These are phyloP conservation scores for Zaprionus tsacasi DNA, from an alignment of 1,140 invertebrate species.

Conservation along the genomic window DNA sequence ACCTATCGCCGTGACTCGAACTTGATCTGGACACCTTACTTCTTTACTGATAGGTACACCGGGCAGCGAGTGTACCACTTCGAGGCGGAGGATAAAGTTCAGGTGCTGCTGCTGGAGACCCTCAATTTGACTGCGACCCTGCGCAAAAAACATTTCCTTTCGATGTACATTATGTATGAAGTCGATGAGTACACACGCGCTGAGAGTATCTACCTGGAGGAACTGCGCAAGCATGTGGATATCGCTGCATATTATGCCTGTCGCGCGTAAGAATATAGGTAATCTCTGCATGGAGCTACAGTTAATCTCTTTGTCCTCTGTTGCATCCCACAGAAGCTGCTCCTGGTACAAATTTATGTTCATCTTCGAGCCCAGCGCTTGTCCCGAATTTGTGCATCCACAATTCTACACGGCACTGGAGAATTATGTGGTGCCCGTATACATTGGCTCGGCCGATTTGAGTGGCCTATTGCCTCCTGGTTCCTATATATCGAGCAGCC, in stretches of 20 bases:
- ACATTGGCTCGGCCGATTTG: conserved; percentile 50
- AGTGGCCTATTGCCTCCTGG: conserved; percentile 35
- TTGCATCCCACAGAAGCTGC: conserved; percentile 32
- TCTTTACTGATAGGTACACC: conserved; percentile 16
- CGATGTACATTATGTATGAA: conserved; percentile 47
- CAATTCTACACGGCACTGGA: conserved; percentile 47
- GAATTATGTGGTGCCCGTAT: conserved; percentile 51
- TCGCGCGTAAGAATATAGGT: conserved; percentile 23
- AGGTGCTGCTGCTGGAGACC: not conserved
- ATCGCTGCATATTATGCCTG: conserved; percentile 37
- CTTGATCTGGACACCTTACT: conserved; percentile 49
- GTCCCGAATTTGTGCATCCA: conserved; percentile 54
- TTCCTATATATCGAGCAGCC: conserved; percentile 38
- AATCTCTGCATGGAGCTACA: not conserved
- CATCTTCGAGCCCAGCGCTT: conserved; percentile 53
- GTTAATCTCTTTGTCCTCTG: not conserved
- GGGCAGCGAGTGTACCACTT: conserved; percentile 16
- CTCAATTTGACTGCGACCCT: conserved; percentile 7
- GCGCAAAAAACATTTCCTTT: conserved; percentile 10
- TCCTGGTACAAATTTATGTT: conserved; percentile 55
- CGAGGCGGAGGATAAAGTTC: not conserved
- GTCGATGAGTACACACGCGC: conserved; percentile 22
- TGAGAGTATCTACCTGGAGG: conserved; percentile 45
- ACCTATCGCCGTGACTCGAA: conserved; percentile 63
- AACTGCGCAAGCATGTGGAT: conserved; percentile 38